phyloP scores from a whole-genome alignment of 2,113 vertebrate genomes.

The Lethenteron camtschaticum region DNA sequence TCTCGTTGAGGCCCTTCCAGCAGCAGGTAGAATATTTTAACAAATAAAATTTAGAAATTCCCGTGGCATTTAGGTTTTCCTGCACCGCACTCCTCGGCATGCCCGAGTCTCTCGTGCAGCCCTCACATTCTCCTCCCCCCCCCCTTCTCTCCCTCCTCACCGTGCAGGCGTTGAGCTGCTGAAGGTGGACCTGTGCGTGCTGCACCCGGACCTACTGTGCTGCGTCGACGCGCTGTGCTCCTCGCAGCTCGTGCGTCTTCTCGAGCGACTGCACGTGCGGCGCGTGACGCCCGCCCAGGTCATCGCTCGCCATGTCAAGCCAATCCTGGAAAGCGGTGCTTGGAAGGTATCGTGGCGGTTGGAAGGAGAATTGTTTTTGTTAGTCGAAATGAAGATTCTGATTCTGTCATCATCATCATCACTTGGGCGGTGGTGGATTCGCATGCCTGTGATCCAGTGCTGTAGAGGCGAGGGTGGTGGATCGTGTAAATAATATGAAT shows the following conservation, averaged over 20 bases:
- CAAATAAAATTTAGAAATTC: neutral
- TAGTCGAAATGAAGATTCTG: neutral
- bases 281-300: neutral
- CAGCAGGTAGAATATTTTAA: neutral
- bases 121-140: neutral
- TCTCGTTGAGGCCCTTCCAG: neutral
- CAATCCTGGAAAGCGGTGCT: neutral
- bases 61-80: neutral
- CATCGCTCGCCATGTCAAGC: neutral
- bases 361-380: neutral
- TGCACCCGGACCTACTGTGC: neutral
- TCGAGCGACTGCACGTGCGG: conserved; percentile 4
- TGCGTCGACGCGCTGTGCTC: neutral
- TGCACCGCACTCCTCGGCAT: neutral
- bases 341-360: neutral
- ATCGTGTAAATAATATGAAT: neutral
- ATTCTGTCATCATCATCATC: neutral
- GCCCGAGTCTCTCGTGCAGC: neutral
- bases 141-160: neutral
- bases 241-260: conserved; percentile 2
- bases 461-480: neutral
- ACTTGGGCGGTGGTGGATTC: neutral
- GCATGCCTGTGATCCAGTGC: neutral
- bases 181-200: neutral
- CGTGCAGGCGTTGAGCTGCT: neutral